Percentiles rank a stretch among this genome's conserved stretches.
Conservation (phyloP, 2,888 invertebrate genomes). For the Diabrotica balteata region DNA sequence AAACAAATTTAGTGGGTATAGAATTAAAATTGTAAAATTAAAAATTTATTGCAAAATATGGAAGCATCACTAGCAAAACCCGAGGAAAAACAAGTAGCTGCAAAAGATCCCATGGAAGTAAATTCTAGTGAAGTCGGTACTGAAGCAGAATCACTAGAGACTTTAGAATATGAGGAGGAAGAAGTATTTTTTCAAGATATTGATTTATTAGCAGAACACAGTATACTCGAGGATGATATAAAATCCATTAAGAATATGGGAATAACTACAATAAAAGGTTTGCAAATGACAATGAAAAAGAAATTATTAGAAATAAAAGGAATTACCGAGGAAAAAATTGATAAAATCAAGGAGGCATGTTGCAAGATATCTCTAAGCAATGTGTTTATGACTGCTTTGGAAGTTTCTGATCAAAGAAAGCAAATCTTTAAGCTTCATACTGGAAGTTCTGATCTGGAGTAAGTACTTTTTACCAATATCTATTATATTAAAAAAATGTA, state of each 20-base stretch:
- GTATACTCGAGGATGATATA: slow-evolving; percentile 76
- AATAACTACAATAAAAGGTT: slow-evolving; percentile 81
- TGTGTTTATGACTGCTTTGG: slow-evolving; percentile 77
- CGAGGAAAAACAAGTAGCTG: not conserved
- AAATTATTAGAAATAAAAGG: slow-evolving; percentile 77
- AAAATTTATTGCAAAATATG: no score
- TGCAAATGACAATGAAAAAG: slow-evolving; percentile 81
- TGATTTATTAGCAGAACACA: slow-evolving; percentile 69
- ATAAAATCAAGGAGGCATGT: slow-evolving; percentile 81
- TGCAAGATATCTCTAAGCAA: slow-evolving; percentile 67
- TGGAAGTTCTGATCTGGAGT: slow-evolving; percentile 76
- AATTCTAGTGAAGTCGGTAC: slow-evolving; percentile 33
- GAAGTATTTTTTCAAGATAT: slow-evolving; percentile 79
- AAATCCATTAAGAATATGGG: slow-evolving; percentile 78
- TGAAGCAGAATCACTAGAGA: slow-evolving; percentile 35
- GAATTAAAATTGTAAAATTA: no score
- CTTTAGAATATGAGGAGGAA: slow-evolving; percentile 66
- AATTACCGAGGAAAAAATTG: slow-evolving; percentile 74
- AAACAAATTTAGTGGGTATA: no score
- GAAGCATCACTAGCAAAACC: no score
- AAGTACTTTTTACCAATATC: slow-evolving; percentile 53
- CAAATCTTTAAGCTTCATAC: slow-evolving; percentile 75
- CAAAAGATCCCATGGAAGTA: slow-evolving; percentile 32
- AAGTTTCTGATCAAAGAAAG: slow-evolving; percentile 76
- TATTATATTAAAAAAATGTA: no score